Evolutionary conservation across 92 coral and sea anemone genomes (phyloP).

Genomic region (Micromussa lordhowensis): DNA sequence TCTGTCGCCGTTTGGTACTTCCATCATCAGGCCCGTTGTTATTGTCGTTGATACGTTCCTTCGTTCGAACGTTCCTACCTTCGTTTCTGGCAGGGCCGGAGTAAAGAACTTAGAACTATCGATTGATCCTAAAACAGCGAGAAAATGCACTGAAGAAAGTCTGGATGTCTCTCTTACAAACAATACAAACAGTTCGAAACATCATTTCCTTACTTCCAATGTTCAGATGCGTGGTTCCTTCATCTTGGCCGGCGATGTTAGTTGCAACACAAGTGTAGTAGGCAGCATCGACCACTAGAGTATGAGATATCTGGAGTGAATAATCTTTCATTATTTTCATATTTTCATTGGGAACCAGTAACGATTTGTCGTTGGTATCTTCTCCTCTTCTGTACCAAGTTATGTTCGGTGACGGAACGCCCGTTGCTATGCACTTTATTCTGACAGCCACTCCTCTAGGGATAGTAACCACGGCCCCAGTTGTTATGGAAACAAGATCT

Average conservation of each 20-base stretch:
- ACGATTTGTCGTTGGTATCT: conserved; percentile 30
- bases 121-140: not conserved
- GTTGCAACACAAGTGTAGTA: conserved; percentile 82
- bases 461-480: conserved; percentile 86
- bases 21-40: too few species aligned
- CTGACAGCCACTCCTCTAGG: conserved; percentile 80
- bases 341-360: conserved; percentile 11
- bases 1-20: too few species aligned
- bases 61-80: not conserved
- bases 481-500: conserved; percentile 84
- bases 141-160: not conserved
- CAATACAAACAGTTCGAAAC: not conserved
- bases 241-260: conserved; percentile 83
- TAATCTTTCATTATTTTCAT: conserved; percentile 59
- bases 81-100: not conserved
- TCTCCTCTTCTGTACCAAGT: conserved; percentile 71
- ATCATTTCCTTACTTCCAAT: conserved; percentile 73
- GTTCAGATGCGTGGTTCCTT: conserved; percentile 80
- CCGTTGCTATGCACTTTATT: conserved; percentile 77
- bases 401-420: conserved; percentile 78
- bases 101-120: too few species aligned
- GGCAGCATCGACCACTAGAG: conserved; percentile 66
- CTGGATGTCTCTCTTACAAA: too few species aligned
- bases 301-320: conserved; percentile 70
- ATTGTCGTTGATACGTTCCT: not conserved